Conservation (phyloP, 2,888 invertebrate genomes). For the Yponomeuta malinellus region DNA sequence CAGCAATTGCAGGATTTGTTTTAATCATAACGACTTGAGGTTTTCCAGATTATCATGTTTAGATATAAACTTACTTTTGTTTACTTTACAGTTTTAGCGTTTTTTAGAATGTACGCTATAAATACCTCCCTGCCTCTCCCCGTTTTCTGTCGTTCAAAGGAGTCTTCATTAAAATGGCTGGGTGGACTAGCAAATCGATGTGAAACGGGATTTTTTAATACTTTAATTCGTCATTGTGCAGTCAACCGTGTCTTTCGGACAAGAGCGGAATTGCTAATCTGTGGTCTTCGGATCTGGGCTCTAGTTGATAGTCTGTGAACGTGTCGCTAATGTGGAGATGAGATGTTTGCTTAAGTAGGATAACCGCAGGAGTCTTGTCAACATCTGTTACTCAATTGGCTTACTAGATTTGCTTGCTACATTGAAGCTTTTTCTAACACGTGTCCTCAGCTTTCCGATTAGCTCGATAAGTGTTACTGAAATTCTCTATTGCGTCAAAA, state of each 20-base stretch:
- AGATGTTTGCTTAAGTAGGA: slow-evolving; percentile 2
- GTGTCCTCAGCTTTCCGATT: too few species aligned
- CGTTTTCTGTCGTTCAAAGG: slow-evolving; percentile 37
- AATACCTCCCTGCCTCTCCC: slow-evolving; percentile 46
- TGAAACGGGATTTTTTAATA: slow-evolving; percentile 13
- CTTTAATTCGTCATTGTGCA: slow-evolving; percentile 12
- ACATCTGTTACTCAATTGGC: neutral
- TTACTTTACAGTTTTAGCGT: neutral
- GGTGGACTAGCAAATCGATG: slow-evolving; percentile 14
- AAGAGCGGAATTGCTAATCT: neutral
- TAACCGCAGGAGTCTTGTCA: neutral
- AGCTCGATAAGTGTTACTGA: too few species aligned
- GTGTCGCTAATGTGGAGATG: neutral
- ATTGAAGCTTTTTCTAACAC: too few species aligned
- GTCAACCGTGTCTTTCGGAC: neutral
- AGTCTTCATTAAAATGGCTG: slow-evolving; percentile 11
- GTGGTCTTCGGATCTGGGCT: neutral
- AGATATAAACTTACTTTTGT: too few species aligned
- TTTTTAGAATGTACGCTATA: slow-evolving; percentile 14
- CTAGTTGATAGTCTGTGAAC: neutral
- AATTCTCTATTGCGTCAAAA: too few species aligned
- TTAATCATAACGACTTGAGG: too few species aligned
- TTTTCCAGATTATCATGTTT: too few species aligned
- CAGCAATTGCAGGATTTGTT: too few species aligned
- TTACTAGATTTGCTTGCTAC: too few species aligned